phyloP scores from a whole-genome alignment of 2,113 vertebrate species.

The Polypterus bichir region DNA sequence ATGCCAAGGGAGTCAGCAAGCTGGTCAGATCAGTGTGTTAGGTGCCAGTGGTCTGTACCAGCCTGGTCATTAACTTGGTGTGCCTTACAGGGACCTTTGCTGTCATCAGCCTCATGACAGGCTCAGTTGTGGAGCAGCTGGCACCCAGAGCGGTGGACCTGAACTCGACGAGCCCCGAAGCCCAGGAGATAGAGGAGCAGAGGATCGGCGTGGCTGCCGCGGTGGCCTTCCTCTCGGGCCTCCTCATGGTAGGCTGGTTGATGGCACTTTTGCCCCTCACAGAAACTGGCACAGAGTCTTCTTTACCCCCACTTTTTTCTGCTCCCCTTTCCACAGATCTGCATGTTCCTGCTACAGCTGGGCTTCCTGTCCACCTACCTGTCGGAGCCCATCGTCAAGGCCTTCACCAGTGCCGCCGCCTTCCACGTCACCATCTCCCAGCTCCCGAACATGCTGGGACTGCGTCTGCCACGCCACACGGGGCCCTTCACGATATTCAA shows the following conservation, averaged over 20 bases:
- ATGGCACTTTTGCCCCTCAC: neutral
- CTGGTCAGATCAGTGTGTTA: neutral
- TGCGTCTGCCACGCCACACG: conserved; percentile 64
- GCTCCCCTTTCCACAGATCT: conserved; percentile 40
- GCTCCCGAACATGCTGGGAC: conserved; percentile 73
- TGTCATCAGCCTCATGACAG: conserved; percentile 79
- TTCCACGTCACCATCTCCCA: conserved; percentile 79
- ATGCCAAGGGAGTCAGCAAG: too few species aligned
- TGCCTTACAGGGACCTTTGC: conserved; percentile 69
- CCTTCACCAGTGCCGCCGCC: conserved; percentile 77
- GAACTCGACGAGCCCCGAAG: conserved; percentile 49
- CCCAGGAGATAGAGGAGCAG: conserved; percentile 51
- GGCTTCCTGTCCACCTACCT: conserved; percentile 79
- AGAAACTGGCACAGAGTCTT: neutral
- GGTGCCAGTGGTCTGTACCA: neutral
- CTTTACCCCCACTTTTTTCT: too few species aligned
- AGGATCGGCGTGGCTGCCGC: conserved; percentile 68
- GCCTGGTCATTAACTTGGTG: conserved; percentile 5
- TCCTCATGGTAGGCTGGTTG: conserved; percentile 60
- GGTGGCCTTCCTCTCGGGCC: conserved; percentile 68
- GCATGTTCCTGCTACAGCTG: conserved; percentile 73
- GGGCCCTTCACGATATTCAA: conserved; percentile 78
- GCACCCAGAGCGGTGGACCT: conserved; percentile 52
- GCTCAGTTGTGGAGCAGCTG: conserved; percentile 69
- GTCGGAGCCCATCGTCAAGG: conserved; percentile 80